Conservation (phyloP, 1,140 invertebrate genomes). For the Frieseomelitta varia region DNA sequence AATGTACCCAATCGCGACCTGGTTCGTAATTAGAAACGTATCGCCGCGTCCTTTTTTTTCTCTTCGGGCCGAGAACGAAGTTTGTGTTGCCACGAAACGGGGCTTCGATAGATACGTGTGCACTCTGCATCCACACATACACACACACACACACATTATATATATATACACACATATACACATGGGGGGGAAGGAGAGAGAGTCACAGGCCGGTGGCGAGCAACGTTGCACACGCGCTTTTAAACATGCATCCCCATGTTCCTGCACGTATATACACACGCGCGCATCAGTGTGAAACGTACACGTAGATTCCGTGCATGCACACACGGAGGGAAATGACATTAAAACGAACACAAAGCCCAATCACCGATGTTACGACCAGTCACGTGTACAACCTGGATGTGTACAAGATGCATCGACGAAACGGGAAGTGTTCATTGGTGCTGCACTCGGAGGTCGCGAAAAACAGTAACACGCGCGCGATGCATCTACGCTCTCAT, state of each 20-base stretch:
- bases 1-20: slow-evolving; percentile 4
- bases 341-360: slow-evolving; percentile 63
- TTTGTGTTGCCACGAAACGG: slow-evolving; percentile 4
- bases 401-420: background rate
- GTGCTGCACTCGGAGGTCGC: background rate
- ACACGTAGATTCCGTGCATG: background rate
- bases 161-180: no score
- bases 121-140: background rate
- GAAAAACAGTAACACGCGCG: background rate
- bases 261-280: no score
- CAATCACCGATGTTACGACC: slow-evolving; percentile 45
- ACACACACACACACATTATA: background rate
- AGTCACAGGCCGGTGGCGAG: background rate
- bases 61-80: background rate
- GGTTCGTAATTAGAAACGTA: slow-evolving; percentile 18
- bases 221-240: background rate
- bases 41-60: background rate
- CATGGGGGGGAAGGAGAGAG: slow-evolving; percentile 3
- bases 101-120: slow-evolving; percentile 3
- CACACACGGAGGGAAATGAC: slow-evolving; percentile 42
- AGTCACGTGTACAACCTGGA: background rate
- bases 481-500: slow-evolving; percentile 15
- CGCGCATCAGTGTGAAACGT: background rate
- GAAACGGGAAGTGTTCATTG: slow-evolving; percentile 38
- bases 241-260: background rate